Evolutionary conservation across 1,140 invertebrate species (phyloP).

Genomic region (Listronotus oregonensis): DNA sequence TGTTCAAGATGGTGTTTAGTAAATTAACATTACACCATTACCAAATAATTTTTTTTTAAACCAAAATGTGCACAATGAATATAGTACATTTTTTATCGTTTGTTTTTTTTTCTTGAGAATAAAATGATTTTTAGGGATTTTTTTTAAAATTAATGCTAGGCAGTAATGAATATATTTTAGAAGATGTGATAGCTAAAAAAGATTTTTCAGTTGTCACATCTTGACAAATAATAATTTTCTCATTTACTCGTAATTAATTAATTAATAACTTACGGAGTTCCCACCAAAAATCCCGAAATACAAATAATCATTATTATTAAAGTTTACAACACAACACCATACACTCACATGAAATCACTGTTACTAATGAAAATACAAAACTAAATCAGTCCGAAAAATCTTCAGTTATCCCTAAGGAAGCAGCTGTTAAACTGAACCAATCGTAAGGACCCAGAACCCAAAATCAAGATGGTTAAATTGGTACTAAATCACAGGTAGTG

Average conservation of each 20-base stretch:
- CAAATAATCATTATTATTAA: slow-evolving; percentile 66
- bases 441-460: slow-evolving; percentile 36
- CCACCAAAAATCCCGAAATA: slow-evolving; percentile 69
- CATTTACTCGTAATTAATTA: too few species aligned
- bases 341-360: slow-evolving; percentile 26
- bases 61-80: too few species aligned
- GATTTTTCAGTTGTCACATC: too few species aligned
- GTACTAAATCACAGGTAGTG: slow-evolving; percentile 51
- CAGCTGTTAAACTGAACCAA: slow-evolving; percentile 45
- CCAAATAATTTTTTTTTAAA: too few species aligned
- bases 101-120: neutral
- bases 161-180: too few species aligned
- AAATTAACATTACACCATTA: neutral
- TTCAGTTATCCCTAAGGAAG: slow-evolving; percentile 42
- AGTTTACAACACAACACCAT: slow-evolving; percentile 1
- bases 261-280: slow-evolving; percentile 57
- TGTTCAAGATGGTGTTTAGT: too few species aligned
- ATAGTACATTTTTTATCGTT: too few species aligned
- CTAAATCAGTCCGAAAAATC: slow-evolving; percentile 6
- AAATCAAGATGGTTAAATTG: slow-evolving; percentile 48
- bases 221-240: too few species aligned
- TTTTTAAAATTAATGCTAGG: too few species aligned
- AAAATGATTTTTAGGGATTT: too few species aligned
- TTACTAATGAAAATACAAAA: slow-evolving; percentile 22
- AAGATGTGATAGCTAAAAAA: too few species aligned